A percentile compares a stretch with the other conserved stretches of the same genome.
Evolutionary conservation across 2,888 invertebrate genomes (phyloP).

Genomic region (Cheilosia vulpina): DNA sequence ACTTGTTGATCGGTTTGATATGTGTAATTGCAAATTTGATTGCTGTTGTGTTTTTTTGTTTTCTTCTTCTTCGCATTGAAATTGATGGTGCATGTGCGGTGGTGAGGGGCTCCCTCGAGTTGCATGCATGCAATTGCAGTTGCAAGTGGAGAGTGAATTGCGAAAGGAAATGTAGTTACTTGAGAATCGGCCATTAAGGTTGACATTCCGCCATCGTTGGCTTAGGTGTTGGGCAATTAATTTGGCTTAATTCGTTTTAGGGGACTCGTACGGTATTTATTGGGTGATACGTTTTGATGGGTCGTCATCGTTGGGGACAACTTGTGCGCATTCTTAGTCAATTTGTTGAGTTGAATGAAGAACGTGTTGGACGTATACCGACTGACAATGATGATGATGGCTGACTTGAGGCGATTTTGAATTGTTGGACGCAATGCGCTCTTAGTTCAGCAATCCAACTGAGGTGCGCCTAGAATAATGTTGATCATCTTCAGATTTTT

Average conservation of each 20-base stretch:
- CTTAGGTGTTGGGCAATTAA: slow-evolving; percentile 66
- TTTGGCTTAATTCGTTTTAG: slow-evolving; percentile 62
- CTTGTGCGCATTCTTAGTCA: background rate
- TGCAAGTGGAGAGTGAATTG: slow-evolving; percentile 60
- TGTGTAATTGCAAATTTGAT: slow-evolving; percentile 74
- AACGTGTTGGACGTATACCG: too few relatives aligned
- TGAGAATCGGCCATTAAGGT: slow-evolving; percentile 68
- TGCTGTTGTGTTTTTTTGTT: slow-evolving; percentile 4
- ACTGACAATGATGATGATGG: too few relatives aligned
- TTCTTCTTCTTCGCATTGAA: slow-evolving; percentile 45
- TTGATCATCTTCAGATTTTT: too few relatives aligned
- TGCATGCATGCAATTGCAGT: slow-evolving; percentile 54
- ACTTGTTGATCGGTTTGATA: slow-evolving; percentile 64
- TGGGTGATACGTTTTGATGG: slow-evolving; percentile 4
- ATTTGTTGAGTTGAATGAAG: background rate
- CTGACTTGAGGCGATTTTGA: too few relatives aligned
- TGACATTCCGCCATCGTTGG: slow-evolving; percentile 62
- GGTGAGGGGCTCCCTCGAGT: slow-evolving; percentile 5
- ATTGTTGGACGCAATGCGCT: too few relatives aligned
- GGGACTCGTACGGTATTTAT: slow-evolving; percentile 10
- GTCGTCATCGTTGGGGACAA: background rate
- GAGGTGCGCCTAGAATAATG: too few relatives aligned
- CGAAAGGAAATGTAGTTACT: slow-evolving; percentile 73
- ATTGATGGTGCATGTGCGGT: slow-evolving; percentile 45
- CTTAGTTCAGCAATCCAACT: too few relatives aligned